Conservation (phyloP, 2,113 vertebrate genomes). For the Strix uralensis region DNA sequence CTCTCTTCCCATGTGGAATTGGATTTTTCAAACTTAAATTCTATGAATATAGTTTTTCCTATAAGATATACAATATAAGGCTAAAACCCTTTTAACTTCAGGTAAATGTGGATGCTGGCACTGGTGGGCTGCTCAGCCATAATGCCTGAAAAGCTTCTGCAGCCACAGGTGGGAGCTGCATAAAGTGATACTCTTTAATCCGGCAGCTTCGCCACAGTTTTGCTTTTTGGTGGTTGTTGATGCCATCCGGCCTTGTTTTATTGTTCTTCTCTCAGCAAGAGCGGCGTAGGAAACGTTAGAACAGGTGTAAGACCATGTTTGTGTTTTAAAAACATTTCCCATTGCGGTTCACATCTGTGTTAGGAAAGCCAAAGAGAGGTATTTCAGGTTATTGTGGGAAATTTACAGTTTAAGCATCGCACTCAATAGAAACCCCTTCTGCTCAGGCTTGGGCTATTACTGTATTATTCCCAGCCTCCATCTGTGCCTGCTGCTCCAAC, state of each 20-base stretch:
- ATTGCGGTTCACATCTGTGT: neutral
- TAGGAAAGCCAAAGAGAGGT: neutral
- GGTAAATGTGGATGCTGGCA: neutral
- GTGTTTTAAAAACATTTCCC: neutral
- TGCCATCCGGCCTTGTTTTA: neutral
- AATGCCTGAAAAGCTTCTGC: neutral
- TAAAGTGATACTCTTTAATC: neutral
- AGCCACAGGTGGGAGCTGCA: accelerated
- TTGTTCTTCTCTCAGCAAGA: neutral
- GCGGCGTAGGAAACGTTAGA: accelerated
- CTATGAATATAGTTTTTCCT: neutral
- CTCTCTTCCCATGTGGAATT: neutral
- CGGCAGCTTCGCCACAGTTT: neutral
- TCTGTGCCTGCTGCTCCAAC: neutral
- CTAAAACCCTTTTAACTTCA: neutral
- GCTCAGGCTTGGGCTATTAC: neutral
- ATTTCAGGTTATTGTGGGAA: neutral
- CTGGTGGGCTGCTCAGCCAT: neutral
- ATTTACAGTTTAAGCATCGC: neutral
- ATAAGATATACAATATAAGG: neutral
- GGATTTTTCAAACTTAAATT: neutral
- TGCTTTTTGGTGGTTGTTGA: neutral
- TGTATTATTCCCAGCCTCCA: neutral
- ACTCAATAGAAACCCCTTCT: neutral
- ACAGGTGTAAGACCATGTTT: neutral